Evolutionary conservation across 2,113 vertebrate genomes (phyloP).

Genomic region (Myotis davidii): DNA sequence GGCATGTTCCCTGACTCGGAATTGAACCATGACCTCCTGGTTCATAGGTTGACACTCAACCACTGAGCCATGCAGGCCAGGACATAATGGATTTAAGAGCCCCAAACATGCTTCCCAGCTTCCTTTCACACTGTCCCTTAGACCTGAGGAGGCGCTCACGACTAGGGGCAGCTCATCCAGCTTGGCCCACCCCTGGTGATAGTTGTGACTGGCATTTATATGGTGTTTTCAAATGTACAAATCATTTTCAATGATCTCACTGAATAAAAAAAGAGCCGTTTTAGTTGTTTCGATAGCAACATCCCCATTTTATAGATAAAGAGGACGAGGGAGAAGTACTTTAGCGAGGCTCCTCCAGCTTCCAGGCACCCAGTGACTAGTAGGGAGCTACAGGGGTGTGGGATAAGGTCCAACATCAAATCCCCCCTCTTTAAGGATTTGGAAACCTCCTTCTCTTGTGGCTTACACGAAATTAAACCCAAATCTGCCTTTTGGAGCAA

Average conservation of each 20-base stretch:
- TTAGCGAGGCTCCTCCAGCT: not conserved
- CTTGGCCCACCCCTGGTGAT: not conserved
- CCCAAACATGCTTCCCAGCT: fast-evolving
- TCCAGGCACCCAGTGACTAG: not conserved
- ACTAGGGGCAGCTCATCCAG: fast-evolving
- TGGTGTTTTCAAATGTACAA: not conserved
- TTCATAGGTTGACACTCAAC: too few relatives aligned
- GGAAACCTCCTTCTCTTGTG: not conserved
- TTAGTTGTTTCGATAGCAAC: not conserved
- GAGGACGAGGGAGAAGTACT: not conserved
- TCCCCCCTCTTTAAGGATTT: not conserved
- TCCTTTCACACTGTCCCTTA: not conserved
- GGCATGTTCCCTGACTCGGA: too few relatives aligned
- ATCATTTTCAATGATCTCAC: not conserved
- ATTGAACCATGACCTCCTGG: too few relatives aligned
- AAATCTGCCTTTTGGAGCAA: constrained; percentile 5
- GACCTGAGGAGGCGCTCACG: fast-evolving
- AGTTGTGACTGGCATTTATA: not conserved
- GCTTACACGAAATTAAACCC: not conserved
- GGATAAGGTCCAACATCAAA: not conserved
- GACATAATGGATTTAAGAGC: fast-evolving
- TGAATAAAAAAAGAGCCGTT: not conserved
- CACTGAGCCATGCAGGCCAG: too few relatives aligned
- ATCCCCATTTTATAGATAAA: too few relatives aligned
- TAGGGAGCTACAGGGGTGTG: not conserved